Evolutionary conservation across 2,113 vertebrate genomes (phyloP).

Genomic region (Callospermophilus lateralis): DNA sequence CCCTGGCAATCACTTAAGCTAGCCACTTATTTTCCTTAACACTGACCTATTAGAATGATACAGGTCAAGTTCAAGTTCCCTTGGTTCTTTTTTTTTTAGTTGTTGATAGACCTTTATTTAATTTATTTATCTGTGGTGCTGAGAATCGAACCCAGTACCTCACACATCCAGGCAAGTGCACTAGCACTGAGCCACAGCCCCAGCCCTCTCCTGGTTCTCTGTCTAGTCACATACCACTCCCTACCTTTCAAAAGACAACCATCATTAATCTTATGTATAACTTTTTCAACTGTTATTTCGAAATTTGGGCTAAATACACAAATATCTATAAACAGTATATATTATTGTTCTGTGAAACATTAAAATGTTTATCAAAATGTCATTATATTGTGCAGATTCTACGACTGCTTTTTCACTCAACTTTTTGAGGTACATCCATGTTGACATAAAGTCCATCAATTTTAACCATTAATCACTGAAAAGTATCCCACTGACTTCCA

Average conservation of each 20-base stretch:
- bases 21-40: neutral
- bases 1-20: neutral
- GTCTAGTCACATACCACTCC: neutral
- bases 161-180: too few relatives aligned
- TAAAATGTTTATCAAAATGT: conserved; percentile 30
- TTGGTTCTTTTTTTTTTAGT: neutral
- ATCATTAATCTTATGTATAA: neutral
- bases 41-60: neutral
- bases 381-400: neutral
- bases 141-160: too few relatives aligned
- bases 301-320: neutral
- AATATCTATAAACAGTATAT: neutral
- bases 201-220: neutral
- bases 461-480: neutral
- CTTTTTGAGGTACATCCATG: neutral
- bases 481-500: neutral
- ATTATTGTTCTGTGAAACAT: neutral
- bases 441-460: neutral
- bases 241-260: neutral
- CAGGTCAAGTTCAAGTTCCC: neutral
- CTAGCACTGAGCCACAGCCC: too few relatives aligned
- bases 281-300: neutral
- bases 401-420: neutral
- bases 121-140: too few relatives aligned
- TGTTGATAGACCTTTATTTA: too few relatives aligned